Percentiles rank a stretch among this genome's conserved stretches.
Evolutionary conservation across 1,140 invertebrate species (phyloP).

Genomic region (Apolygus lucorum): DNA sequence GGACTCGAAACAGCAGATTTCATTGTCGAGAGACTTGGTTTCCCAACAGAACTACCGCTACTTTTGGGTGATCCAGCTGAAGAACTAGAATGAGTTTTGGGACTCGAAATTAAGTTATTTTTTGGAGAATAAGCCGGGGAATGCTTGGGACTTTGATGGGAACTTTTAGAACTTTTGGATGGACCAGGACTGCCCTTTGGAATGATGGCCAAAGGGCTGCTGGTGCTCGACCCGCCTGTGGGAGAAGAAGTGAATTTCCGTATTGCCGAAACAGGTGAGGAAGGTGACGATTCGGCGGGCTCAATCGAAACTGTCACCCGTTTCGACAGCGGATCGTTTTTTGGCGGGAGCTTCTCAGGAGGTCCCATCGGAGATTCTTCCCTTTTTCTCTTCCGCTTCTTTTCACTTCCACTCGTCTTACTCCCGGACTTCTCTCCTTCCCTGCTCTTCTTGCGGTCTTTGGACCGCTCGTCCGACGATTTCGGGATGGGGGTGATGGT

Average conservation of each 20-base stretch:
- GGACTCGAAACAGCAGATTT: slow-evolving; percentile 65
- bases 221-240: slow-evolving; percentile 42
- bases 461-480: slow-evolving; percentile 48
- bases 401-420: slow-evolving; percentile 58
- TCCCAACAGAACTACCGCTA: slow-evolving; percentile 58
- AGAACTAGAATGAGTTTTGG: slow-evolving; percentile 62
- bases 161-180: slow-evolving; percentile 44
- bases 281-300: slow-evolving; percentile 54
- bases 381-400: slow-evolving; percentile 65
- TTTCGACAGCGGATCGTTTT: slow-evolving; percentile 61
- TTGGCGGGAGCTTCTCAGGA: slow-evolving; percentile 65
- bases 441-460: slow-evolving; percentile 50
- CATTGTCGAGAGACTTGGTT: slow-evolving; percentile 79
- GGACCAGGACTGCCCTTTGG: slow-evolving; percentile 51
- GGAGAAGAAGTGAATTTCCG: slow-evolving; percentile 60
- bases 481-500: slow-evolving; percentile 71
- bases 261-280: slow-evolving; percentile 49
- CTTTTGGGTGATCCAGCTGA: slow-evolving; percentile 51
- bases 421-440: slow-evolving; percentile 23
- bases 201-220: slow-evolving; percentile 39
- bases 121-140: slow-evolving; percentile 41
- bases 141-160: slow-evolving; percentile 60
- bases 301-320: slow-evolving; percentile 64
- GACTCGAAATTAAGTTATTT: slow-evolving; percentile 43
- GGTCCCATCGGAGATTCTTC: slow-evolving; percentile 74